Conservation (phyloP, 2,113 vertebrate species). For the Argyrosomus japonicus region DNA sequence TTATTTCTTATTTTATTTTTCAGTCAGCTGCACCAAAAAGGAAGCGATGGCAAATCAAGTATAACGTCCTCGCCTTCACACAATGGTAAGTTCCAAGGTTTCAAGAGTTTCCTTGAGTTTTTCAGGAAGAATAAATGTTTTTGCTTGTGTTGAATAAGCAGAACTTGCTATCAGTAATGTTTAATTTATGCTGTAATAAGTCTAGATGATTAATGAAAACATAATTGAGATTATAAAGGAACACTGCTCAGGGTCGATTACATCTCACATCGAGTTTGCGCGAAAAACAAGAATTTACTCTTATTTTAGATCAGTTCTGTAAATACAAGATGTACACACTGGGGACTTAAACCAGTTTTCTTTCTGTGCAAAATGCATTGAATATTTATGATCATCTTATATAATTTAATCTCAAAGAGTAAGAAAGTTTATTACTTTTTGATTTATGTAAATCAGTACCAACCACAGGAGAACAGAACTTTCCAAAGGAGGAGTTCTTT, state of each 20-base stretch:
- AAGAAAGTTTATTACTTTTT: not conserved
- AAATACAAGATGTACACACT: not conserved
- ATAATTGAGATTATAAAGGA: not conserved
- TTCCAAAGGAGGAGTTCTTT: not conserved
- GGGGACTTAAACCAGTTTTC: not conserved
- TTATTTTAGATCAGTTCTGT: not conserved
- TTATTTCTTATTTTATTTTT: constrained; percentile 43
- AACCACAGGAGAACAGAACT: not conserved
- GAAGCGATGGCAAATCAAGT: constrained; percentile 72
- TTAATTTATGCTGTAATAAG: not conserved
- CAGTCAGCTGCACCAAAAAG: constrained; percentile 83
- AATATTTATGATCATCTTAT: not conserved
- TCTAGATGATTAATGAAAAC: not conserved
- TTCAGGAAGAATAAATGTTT: not conserved
- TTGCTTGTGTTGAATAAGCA: not conserved
- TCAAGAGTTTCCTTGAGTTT: not conserved
- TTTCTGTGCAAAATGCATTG: not conserved
- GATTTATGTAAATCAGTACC: not conserved
- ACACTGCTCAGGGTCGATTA: not conserved
- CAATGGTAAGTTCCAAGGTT: constrained; percentile 74
- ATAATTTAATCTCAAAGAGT: not conserved
- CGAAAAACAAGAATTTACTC: not conserved
- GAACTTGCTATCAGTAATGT: not conserved
- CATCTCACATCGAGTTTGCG: constrained; percentile 21
- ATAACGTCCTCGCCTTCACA: constrained; percentile 68